phyloP scores from a whole-genome alignment of 2,113 vertebrate species.

The Nibea coibor region DNA sequence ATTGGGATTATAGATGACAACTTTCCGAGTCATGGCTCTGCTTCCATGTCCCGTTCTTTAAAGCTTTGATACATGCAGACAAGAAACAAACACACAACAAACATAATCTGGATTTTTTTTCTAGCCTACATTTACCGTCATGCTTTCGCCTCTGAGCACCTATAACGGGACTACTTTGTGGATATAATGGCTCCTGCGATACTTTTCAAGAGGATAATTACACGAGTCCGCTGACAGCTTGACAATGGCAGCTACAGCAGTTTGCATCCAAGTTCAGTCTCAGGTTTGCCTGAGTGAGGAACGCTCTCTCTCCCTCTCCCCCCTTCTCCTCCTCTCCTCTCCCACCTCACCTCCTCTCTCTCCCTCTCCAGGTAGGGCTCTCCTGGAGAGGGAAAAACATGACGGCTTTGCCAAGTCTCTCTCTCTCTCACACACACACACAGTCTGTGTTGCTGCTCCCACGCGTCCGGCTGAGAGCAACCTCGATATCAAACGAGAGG shows the following conservation, averaged over 20 bases:
- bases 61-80: slow-evolving; percentile 65
- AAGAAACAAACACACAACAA: slow-evolving; percentile 61
- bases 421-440: slow-evolving; percentile 3
- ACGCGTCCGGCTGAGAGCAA: slow-evolving; percentile 27
- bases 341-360: slow-evolving; percentile 15
- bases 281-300: slow-evolving; percentile 68
- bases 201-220: slow-evolving; percentile 82
- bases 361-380: slow-evolving; percentile 48
- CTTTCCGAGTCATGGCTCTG: slow-evolving; percentile 52
- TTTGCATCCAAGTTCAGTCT: slow-evolving; percentile 79
- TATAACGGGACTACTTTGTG: slow-evolving; percentile 69
- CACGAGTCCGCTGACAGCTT: slow-evolving; percentile 79
- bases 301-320: slow-evolving; percentile 20
- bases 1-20: slow-evolving; percentile 72
- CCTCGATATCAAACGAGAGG: slow-evolving; percentile 4
- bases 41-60: slow-evolving; percentile 69
- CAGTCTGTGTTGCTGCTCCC: slow-evolving; percentile 12
- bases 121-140: slow-evolving; percentile 61
- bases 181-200: slow-evolving; percentile 72
- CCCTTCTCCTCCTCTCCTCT: slow-evolving; percentile 11
- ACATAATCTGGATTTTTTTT: slow-evolving; percentile 68
- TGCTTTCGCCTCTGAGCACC: slow-evolving; percentile 68
- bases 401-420: slow-evolving; percentile 64
- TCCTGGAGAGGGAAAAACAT: slow-evolving; percentile 49
- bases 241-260: slow-evolving; percentile 74